Evolutionary conservation across 2,888 invertebrate species (phyloP).

Genomic region (Melipona bicolor): DNA sequence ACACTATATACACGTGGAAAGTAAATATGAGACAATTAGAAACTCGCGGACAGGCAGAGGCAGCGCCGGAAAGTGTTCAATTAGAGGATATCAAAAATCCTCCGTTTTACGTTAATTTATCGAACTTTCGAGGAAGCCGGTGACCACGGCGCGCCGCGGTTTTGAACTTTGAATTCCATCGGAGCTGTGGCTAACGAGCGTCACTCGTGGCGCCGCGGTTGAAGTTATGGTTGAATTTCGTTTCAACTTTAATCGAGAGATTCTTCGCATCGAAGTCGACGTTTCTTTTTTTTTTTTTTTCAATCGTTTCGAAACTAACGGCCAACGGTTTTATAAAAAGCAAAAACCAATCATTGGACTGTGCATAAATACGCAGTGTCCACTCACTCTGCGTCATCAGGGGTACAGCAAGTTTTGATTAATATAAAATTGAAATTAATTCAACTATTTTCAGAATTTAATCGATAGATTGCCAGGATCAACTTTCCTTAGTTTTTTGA

Average conservation of each 20-base stretch:
- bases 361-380: no score
- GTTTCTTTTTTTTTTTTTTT: not conserved
- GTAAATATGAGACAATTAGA: conserved; percentile 6
- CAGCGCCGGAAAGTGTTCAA: not conserved
- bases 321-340: no score
- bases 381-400: no score
- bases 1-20: not conserved
- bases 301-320: not conserved
- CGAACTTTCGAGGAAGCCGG: not conserved
- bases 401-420: no score
- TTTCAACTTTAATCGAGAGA: not conserved
- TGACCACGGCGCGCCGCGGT: not conserved
- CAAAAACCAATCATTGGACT: no score
- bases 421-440: no score
- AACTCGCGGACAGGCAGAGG: not conserved
- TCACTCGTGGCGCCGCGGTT: not conserved
- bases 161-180: not conserved
- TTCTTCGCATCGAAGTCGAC: not conserved
- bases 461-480: no score
- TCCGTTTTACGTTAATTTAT: not conserved
- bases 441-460: no score
- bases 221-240: not conserved
- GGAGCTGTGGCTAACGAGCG: not conserved
- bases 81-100: not conserved
- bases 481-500: no score